These are phyloP conservation scores for Agriopis marginaria DNA, from an alignment of 2,888 invertebrate genomes.

Conservation along the genomic window DNA sequence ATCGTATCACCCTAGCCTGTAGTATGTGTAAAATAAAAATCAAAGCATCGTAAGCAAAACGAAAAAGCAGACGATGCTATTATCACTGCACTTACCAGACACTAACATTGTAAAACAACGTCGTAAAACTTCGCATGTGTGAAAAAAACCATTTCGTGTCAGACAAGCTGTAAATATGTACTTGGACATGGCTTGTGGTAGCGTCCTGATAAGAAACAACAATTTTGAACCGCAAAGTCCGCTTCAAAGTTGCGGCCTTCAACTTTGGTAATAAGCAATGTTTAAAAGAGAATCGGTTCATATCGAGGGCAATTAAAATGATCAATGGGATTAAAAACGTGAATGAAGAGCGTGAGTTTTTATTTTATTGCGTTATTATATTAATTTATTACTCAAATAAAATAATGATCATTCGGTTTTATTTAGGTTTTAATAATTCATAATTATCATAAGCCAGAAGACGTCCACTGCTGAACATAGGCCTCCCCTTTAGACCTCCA, in stretches of 20 bases:
- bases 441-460: no score
- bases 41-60: conserved; percentile 2
- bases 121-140: conserved; percentile 38
- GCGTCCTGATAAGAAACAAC: conserved; percentile 53
- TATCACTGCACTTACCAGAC: conserved; percentile 32
- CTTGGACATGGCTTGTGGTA: conserved; percentile 51
- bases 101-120: conserved; percentile 30
- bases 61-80: conserved; percentile 25
- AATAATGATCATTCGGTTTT: conserved; percentile 12
- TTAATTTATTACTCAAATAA: conserved; percentile 15
- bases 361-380: conserved; percentile 24
- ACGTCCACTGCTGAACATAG: no score
- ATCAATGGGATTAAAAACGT: conserved; percentile 25
- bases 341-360: conserved; percentile 27
- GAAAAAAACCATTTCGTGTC: conserved; percentile 51
- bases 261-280: conserved; percentile 17
- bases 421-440: conserved; percentile 5
- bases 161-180: conserved; percentile 55
- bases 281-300: conserved; percentile 17
- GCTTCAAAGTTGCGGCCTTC: conserved; percentile 37
- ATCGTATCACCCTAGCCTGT: background rate
- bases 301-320: conserved; percentile 30
- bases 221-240: conserved; percentile 21
- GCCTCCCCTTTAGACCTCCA: no score
- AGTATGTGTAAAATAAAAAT: background rate